phyloP scores from a whole-genome alignment of 2,888 invertebrate genomes.

The Aricia artaxerxes region DNA sequence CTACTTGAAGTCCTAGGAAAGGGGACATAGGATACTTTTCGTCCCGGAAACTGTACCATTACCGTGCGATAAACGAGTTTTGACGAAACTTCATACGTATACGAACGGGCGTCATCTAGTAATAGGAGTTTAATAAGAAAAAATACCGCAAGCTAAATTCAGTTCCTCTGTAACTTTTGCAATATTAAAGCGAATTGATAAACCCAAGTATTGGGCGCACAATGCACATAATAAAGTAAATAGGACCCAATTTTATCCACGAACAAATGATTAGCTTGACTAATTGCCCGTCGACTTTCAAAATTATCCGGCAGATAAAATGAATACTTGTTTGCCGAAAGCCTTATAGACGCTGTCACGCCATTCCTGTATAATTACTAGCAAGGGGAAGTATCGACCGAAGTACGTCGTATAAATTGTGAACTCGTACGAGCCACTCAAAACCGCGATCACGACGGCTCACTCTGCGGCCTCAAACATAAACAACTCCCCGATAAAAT shows the following conservation, averaged over 20 bases:
- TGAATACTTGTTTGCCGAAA: slow-evolving; percentile 10
- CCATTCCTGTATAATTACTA: slow-evolving; percentile 18
- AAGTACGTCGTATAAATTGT: slow-evolving; percentile 4
- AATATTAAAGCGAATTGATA: neutral
- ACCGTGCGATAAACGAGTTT: too few relatives aligned
- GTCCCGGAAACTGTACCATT: too few relatives aligned
- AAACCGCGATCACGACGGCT: neutral
- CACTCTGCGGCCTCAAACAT: neutral
- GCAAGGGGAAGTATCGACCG: slow-evolving; percentile 23
- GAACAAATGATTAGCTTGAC: slow-evolving; percentile 1
- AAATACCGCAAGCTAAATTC: too few relatives aligned
- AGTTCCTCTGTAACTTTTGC: neutral
- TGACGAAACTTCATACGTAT: too few relatives aligned
- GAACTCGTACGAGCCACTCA: slow-evolving; percentile 14
- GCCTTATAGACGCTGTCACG: slow-evolving; percentile 4
- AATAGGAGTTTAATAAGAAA: too few relatives aligned
- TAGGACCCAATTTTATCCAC: neutral
- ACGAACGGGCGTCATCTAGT: too few relatives aligned
- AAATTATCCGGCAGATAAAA: slow-evolving; percentile 22
- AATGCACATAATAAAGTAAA: neutral
- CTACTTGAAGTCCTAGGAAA: too few relatives aligned
- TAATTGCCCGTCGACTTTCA: neutral
- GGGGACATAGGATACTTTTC: too few relatives aligned
- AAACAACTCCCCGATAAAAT: slow-evolving; percentile 13
- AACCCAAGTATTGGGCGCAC: neutral